Evolutionary conservation across 2,113 vertebrate genomes (phyloP).

Genomic region (Euleptes europaea): DNA sequence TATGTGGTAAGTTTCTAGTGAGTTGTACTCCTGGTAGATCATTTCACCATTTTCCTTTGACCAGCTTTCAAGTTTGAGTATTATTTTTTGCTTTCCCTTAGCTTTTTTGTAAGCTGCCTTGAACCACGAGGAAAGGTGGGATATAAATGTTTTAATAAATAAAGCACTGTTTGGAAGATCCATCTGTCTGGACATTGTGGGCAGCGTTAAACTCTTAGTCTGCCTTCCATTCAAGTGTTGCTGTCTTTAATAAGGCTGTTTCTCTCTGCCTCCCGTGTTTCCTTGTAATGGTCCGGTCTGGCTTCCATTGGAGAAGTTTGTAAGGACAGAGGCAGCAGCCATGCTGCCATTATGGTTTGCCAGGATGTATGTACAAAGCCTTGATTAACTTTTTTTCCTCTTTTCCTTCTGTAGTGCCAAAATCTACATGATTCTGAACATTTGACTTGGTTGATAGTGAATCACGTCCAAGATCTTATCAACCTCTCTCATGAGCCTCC

Average conservation of each 20-base stretch:
- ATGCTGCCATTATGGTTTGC: neutral
- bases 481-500: slow-evolving; percentile 93
- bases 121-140: no score
- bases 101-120: no score
- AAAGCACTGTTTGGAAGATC: neutral
- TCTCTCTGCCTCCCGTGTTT: neutral
- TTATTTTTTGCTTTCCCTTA: neutral
- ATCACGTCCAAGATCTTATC: slow-evolving; percentile 95
- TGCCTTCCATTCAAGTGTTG: neutral
- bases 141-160: no score
- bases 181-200: neutral
- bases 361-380: neutral
- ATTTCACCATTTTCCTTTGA: neutral
- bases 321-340: no score
- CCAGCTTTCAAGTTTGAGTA: neutral
- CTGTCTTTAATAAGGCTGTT: neutral
- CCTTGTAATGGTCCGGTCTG: no score
- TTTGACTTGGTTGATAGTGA: slow-evolving; percentile 96
- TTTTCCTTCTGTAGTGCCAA: slow-evolving; percentile 83
- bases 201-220: neutral
- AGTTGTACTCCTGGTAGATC: neutral
- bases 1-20: slow-evolving; percentile 87
- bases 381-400: neutral
- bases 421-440: slow-evolving; percentile 98
- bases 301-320: neutral